Percentiles rank a stretch among this genome's conserved stretches.
Evolutionary conservation across 2,797 vertebrate genomes (phyloP).

Genomic region (Petrocephalus schoutedeni): DNA sequence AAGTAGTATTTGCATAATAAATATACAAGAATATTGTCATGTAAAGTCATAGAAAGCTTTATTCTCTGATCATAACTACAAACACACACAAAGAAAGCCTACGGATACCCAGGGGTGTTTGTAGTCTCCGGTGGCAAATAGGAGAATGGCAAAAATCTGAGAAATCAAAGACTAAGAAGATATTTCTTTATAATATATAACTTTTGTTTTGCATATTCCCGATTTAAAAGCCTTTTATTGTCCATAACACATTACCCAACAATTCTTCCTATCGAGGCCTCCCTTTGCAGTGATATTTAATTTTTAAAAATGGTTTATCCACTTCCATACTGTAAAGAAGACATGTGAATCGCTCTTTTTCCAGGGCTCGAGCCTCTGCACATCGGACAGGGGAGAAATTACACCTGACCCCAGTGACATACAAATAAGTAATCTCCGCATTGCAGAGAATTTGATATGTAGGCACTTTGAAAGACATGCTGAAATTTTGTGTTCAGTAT

Average conservation of each 20-base stretch:
- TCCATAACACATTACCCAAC: background rate
- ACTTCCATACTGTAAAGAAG: background rate
- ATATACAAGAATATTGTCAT: no score
- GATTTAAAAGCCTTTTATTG: background rate
- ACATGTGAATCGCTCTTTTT: background rate
- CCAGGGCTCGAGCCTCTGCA: background rate
- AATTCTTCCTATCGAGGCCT: background rate
- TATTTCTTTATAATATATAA: background rate
- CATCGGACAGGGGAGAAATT: background rate
- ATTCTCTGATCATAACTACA: no score
- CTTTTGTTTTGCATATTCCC: background rate
- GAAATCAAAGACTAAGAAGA: no score
- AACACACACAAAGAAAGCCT: no score
- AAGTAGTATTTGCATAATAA: no score
- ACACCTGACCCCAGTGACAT: background rate
- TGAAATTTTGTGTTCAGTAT: constrained; percentile 59
- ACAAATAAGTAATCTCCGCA: background rate
- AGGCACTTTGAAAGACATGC: constrained; percentile 31
- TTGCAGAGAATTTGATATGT: background rate
- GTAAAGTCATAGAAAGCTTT: no score
- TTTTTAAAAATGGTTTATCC: background rate
- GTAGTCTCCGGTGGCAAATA: no score
- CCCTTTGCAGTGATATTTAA: background rate
- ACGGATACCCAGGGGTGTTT: no score
- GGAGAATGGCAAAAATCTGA: no score